A percentile compares a stretch with the other conserved stretches of the same genome.
phyloP scores from a whole-genome alignment of 2,888 invertebrate species.

The Hirtodrosophila alboralis region DNA sequence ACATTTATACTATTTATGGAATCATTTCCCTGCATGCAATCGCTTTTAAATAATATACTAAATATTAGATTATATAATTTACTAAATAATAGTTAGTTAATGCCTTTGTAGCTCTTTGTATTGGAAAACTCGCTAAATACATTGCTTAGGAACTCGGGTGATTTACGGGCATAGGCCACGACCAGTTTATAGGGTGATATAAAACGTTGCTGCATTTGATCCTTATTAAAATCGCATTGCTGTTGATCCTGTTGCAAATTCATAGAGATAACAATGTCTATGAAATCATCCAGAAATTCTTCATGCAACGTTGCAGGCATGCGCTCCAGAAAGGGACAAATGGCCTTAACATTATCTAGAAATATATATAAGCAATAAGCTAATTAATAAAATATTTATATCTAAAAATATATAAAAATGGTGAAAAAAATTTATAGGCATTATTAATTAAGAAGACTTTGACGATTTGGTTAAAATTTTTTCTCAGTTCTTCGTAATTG shows the following conservation, averaged over 20 bases:
- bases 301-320: conserved; percentile 86
- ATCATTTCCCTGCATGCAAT: too few relatives aligned
- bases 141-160: conserved; percentile 49
- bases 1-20: too few relatives aligned
- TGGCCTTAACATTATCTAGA: conserved; percentile 87
- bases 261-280: conserved; percentile 81
- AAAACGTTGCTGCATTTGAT: conserved; percentile 79
- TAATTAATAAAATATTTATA: fast-evolving
- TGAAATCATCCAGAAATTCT: conserved; percentile 87
- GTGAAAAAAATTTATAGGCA: too few relatives aligned
- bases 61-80: too few relatives aligned
- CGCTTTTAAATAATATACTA: too few relatives aligned
- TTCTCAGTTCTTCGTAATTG: too few relatives aligned
- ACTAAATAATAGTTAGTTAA: conserved; percentile 4
- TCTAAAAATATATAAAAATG: too few relatives aligned
- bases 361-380: neutral
- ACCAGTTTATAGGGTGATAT: conserved; percentile 85
- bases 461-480: too few relatives aligned
- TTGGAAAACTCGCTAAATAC: conserved; percentile 21
- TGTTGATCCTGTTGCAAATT: conserved; percentile 82
- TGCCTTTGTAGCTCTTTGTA: conserved; percentile 19
- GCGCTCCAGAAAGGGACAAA: conserved; percentile 88
- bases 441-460: too few relatives aligned
- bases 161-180: conserved; percentile 85
- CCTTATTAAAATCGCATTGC: conserved; percentile 59